phyloP scores from a whole-genome alignment of 2,797 vertebrate species.

The Geotria australis region DNA sequence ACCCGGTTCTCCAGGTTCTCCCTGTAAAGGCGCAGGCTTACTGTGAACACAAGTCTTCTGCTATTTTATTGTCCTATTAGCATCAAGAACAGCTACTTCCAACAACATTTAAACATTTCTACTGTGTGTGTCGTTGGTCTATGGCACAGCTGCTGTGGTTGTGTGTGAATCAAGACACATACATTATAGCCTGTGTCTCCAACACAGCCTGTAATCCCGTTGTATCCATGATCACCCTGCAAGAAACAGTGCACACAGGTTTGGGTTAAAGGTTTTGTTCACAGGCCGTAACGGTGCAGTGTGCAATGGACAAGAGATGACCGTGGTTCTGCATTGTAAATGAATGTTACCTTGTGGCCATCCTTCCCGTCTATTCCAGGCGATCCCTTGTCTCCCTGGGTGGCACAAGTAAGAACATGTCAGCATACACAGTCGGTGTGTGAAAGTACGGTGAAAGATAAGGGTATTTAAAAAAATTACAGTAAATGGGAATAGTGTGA shows the following conservation, averaged over 20 bases:
- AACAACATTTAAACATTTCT: too few species aligned
- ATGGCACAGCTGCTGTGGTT: too few species aligned
- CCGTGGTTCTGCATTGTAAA: too few species aligned
- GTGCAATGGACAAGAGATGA: too few species aligned
- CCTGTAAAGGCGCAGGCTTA: slow-evolving; percentile 1
- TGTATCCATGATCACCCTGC: background rate
- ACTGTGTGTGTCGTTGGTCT: too few species aligned
- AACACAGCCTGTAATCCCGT: background rate
- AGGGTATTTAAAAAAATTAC: too few species aligned
- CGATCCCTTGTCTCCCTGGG: slow-evolving; percentile 2
- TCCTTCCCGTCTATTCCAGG: slow-evolving; percentile 2
- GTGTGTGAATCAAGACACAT: background rate
- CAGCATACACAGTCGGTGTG: background rate
- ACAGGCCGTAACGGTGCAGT: too few species aligned
- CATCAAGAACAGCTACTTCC: background rate
- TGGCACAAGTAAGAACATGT: background rate
- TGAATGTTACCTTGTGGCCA: slow-evolving; percentile 2
- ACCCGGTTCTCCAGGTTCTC: slow-evolving; percentile 2
- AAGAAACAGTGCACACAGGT: background rate
- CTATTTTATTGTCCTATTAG: background rate
- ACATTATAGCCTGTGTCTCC: background rate
- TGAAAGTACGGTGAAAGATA: too few species aligned
- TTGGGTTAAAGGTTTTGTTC: too few species aligned
- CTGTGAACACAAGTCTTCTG: too few species aligned
- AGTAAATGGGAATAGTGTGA: too few species aligned